phyloP scores from a whole-genome alignment of 2,888 invertebrate genomes.

The Caenorhabditis zanzibari region DNA sequence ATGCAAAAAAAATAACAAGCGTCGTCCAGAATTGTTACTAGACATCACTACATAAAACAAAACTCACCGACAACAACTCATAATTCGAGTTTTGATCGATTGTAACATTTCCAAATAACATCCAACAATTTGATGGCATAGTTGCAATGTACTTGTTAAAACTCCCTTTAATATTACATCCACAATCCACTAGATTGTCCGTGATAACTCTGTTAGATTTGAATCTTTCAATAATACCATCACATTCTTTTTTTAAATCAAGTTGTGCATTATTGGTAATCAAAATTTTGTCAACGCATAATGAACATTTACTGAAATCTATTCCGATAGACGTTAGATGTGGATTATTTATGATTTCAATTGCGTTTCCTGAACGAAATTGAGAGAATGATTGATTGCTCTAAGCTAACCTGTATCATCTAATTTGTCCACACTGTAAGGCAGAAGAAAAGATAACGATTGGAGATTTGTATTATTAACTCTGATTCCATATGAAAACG shows the following conservation, averaged over 20 bases:
- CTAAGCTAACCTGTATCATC: conserved; percentile 11
- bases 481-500: conserved; percentile 3
- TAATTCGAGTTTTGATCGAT: conserved; percentile 30
- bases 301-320: neutral
- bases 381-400: neutral
- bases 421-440: neutral
- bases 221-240: conserved; percentile 3
- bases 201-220: conserved; percentile 4
- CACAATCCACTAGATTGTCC: conserved; percentile 25
- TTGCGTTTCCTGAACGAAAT: neutral
- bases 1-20: no score
- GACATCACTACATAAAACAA: no score
- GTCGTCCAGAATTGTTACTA: no score
- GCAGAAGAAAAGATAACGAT: conserved; percentile 28
- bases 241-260: conserved; percentile 25
- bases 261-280: conserved; percentile 28
- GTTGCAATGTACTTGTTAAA: conserved; percentile 27
- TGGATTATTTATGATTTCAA: conserved; percentile 28
- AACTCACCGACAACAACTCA: conserved; percentile 11
- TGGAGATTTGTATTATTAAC: conserved; percentile 35
- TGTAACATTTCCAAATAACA: conserved; percentile 34
- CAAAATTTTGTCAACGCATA: neutral
- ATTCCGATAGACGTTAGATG: conserved; percentile 18
- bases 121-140: conserved; percentile 21
- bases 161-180: conserved; percentile 21